A percentile compares a stretch with the other conserved stretches of the same genome.
Conservation (phyloP, 2,888 invertebrate genomes). For the Trissolcus japonicus region DNA sequence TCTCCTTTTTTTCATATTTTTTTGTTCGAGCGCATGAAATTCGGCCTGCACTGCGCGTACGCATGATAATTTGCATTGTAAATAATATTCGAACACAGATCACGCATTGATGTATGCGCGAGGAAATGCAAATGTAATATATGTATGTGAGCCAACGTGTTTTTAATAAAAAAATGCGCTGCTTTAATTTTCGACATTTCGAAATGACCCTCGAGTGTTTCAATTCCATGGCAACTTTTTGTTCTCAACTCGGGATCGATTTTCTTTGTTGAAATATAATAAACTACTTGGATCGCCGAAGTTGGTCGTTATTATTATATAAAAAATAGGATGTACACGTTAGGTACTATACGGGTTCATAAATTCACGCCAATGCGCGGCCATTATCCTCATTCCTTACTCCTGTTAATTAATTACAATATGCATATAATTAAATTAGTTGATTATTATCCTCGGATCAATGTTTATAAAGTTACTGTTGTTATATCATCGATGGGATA, state of each 20-base stretch:
- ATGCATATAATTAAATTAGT: constrained; percentile 44
- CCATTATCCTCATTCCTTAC: constrained; percentile 21
- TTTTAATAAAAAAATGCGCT: constrained; percentile 72
- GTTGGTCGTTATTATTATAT: no score
- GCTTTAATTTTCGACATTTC: constrained; percentile 61
- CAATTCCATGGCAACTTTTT: neutral
- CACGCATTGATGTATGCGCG: constrained; percentile 29
- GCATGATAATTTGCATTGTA: constrained; percentile 71
- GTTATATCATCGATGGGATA: neutral
- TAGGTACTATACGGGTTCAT: constrained; percentile 1
- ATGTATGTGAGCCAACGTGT: constrained; percentile 64
- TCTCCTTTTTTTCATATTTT: constrained; percentile 25
- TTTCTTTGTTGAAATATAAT: neutral
- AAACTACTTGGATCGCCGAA: neutral
- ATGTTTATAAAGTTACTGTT: constrained; percentile 22
- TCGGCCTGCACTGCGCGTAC: constrained; percentile 65
- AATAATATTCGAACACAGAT: constrained; percentile 62
- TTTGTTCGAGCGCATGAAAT: constrained; percentile 55
- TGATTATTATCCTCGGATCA: constrained; percentile 38
- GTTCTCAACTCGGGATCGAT: neutral
- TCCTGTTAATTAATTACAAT: constrained; percentile 44
- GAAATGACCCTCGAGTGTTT: neutral
- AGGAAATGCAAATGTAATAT: constrained; percentile 57
- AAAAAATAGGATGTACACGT: constrained; percentile 1
- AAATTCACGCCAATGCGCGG: constrained; percentile 2